Evolutionary conservation across 2,888 invertebrate species (phyloP), one percentile per base, ranked within the genome.

Genomic region (Lampropteryx suffumata): DNA sequence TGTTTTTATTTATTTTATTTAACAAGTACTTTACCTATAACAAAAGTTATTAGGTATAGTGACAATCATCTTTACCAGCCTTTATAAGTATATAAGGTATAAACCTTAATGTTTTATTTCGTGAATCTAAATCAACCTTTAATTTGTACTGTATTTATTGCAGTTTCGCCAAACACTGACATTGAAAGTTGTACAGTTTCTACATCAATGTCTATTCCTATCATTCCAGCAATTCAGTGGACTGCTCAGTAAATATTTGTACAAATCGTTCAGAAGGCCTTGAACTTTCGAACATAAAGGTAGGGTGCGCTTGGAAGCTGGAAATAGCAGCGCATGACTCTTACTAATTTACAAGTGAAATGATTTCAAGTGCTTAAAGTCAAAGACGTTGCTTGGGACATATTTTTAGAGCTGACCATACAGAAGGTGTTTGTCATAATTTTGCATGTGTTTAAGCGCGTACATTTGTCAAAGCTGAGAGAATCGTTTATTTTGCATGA

Each of bases 191-290:
- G 21, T 17, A 40, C 26, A 14, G 26, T 21, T 32, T 13, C 32
- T 2, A 11, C 27, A 50, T 30, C 34, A 10, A 41, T 12, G 13
- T 48, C 48, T 48, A 48, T 53, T 44, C 21, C 30, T 36, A 48
- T 21, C 43, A 34, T 44, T 48, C 43, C 48, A 48, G 40, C 26
- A 45, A 49, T 51, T 50, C 34, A 40, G 5, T 7, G 14, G n/a
- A 17, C 48, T 53, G 41, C 50, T 57, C 48, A 65, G 59, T 69
- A 69, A 69, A 69, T 67, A 64, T 69, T 69, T 65, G 62, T 64
- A 62, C 57, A 54, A 63, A 61, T 57, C 62, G 49, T 51, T 56
- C 52, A 59, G 48, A 51, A 48, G 60, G 37, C 62, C 65, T 64
- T 64, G 63, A 62, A 65, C 65, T 53, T 57, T 49, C 51, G 40